A percentile compares a stretch with the other conserved stretches of the same genome.
Evolutionary conservation across 2,113 vertebrate species (phyloP).

Genomic region (Eubucco bourcierii): DNA sequence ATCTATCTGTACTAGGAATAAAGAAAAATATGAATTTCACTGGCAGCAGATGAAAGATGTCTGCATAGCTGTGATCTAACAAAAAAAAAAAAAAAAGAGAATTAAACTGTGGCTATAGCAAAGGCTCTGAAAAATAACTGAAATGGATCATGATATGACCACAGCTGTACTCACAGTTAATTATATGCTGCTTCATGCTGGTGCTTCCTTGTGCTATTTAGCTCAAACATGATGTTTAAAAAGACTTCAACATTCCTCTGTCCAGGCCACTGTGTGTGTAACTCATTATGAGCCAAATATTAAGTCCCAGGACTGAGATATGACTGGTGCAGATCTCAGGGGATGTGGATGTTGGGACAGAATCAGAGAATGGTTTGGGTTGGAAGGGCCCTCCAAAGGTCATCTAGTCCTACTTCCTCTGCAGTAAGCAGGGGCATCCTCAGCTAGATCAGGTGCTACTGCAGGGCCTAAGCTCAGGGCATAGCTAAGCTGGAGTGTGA

Average conservation of each 20-base stretch:
- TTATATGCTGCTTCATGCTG: conserved; percentile 64
- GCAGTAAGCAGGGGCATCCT: too few species aligned
- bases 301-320: background rate
- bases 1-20: conserved; percentile 63
- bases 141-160: conserved; percentile 67
- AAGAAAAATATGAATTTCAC: conserved; percentile 76
- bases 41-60: conserved; percentile 74
- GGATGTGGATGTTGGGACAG: background rate
- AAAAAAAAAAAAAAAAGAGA: conserved; percentile 73
- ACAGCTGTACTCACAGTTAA: conserved; percentile 59
- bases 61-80: conserved; percentile 70
- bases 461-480: background rate
- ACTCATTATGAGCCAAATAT: conserved; percentile 8
- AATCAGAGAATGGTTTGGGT: too few species aligned
- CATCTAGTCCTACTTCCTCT: too few species aligned
- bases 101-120: conserved; percentile 73
- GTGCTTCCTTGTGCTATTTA: conserved; percentile 31
- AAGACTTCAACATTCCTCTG: conserved; percentile 64
- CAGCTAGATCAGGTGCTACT: background rate
- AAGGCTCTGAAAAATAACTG: conserved; percentile 71
- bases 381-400: too few species aligned
- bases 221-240: conserved; percentile 55
- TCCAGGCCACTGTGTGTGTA: conserved; percentile 44
- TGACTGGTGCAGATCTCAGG: background rate
- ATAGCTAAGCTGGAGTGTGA: background rate